These are phyloP conservation scores for Theodoxus fluviatilis DNA, from an alignment of 2,888 invertebrate species.

Conservation along the genomic window DNA sequence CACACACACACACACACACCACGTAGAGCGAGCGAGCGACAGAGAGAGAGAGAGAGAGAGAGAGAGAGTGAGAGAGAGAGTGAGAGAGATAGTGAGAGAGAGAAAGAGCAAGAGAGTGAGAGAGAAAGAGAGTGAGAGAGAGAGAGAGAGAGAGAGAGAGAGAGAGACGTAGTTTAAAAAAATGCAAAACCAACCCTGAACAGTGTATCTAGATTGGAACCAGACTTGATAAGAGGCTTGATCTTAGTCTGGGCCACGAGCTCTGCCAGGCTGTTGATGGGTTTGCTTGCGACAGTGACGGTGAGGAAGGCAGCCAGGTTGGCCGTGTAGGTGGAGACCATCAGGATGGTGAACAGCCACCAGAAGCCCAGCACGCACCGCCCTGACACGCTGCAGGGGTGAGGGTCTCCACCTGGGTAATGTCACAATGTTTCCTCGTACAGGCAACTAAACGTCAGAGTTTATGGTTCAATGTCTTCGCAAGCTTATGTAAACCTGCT, in stretches of 20 bases:
- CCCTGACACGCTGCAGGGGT: slow-evolving; percentile 35
- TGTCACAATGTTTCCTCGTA: too few relatives aligned
- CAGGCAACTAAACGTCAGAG: too few relatives aligned
- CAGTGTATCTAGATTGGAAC: slow-evolving; percentile 35
- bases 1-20: slow-evolving; percentile 11
- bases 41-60: not conserved
- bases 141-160: too few relatives aligned
- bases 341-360: slow-evolving; percentile 44
- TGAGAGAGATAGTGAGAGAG: not conserved
- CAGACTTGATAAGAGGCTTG: slow-evolving; percentile 36
- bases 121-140: too few relatives aligned
- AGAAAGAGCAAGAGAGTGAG: too few relatives aligned
- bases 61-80: not conserved
- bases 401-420: slow-evolving; percentile 32
- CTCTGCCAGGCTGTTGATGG: slow-evolving; percentile 38
- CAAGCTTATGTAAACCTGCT: too few relatives aligned
- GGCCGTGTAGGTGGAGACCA: slow-evolving; percentile 43
- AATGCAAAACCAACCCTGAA: slow-evolving; percentile 33
- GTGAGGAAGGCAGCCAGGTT: slow-evolving; percentile 45
- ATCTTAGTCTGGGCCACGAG: slow-evolving; percentile 35
- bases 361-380: slow-evolving; percentile 39
- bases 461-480: too few relatives aligned
- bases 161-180: too few relatives aligned
- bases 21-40: not conserved
- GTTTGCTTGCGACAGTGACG: slow-evolving; percentile 36